Percentiles rank a stretch among this genome's conserved stretches.
Conservation (phyloP, 2,888 invertebrate genomes). For the Hipparchia semele region DNA sequence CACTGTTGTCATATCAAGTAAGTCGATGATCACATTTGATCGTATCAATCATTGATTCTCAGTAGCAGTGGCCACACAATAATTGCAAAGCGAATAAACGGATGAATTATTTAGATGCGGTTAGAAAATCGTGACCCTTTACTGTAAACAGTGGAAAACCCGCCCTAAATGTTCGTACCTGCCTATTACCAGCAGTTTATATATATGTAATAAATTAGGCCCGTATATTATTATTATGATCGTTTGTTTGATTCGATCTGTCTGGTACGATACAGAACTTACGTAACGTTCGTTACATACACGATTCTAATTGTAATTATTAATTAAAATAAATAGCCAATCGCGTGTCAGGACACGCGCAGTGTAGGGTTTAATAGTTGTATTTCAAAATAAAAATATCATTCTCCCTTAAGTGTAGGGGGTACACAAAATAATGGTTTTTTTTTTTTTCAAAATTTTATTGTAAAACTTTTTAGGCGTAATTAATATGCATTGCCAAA, state of each 20-base stretch:
- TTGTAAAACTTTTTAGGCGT: too few species aligned
- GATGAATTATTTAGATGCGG: constrained; percentile 18
- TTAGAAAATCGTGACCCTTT: constrained; percentile 15
- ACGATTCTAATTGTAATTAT: too few species aligned
- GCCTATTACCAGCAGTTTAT: background rate
- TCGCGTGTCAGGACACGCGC: too few species aligned
- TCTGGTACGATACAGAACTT: too few species aligned
- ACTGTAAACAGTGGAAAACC: constrained; percentile 7
- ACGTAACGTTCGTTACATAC: too few species aligned
- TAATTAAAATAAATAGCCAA: too few species aligned
- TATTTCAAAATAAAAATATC: too few species aligned
- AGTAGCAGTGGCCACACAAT: constrained; percentile 3
- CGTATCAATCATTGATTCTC: constrained; percentile 11
- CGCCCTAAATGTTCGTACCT: constrained; percentile 10
- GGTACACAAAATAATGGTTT: too few species aligned
- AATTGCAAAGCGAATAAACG: background rate
- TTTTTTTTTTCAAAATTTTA: too few species aligned
- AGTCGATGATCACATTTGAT: constrained; percentile 14
- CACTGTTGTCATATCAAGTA: constrained; percentile 10
- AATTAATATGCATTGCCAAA: too few species aligned
- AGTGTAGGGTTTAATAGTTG: too few species aligned
- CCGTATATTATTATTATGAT: background rate
- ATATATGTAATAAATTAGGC: background rate
- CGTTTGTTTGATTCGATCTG: background rate
- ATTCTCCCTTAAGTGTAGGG: too few species aligned